A percentile compares a stretch with the other conserved stretches of the same genome.
Evolutionary conservation across 2,113 vertebrate genomes (phyloP).

Genomic region (Cichladusa arquata): DNA sequence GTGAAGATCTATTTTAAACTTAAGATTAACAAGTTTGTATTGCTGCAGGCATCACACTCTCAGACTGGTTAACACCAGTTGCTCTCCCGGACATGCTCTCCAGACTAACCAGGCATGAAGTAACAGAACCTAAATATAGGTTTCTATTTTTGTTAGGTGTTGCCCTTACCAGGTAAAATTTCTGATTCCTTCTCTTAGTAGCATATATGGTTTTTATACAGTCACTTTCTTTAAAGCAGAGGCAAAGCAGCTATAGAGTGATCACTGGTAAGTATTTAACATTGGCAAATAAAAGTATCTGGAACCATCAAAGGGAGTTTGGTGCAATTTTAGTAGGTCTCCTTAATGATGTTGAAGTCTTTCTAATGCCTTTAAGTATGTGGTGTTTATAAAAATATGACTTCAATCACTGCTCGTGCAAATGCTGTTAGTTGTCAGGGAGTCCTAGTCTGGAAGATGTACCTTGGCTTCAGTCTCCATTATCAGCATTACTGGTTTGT

Average conservation of each 20-base stretch:
- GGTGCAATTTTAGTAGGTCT: not conserved
- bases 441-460: not conserved
- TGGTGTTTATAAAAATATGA: not conserved
- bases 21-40: conserved; percentile 56
- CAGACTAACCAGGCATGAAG: conserved; percentile 60
- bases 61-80: conserved; percentile 66
- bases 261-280: not conserved
- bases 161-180: conserved; percentile 46
- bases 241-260: not conserved
- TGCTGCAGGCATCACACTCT: conserved; percentile 36
- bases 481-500: not conserved
- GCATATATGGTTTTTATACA: not conserved
- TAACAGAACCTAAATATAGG: conserved; percentile 56
- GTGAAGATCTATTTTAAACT: conserved; percentile 67
- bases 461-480: not conserved
- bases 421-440: not conserved
- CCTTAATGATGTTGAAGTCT: not conserved
- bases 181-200: not conserved
- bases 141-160: conserved; percentile 48
- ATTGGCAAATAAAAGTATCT: not conserved
- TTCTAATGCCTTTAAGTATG: not conserved
- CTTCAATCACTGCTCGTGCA: not conserved
- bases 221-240: not conserved
- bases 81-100: conserved; percentile 46
- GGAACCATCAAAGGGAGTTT: not conserved